Percentiles rank a stretch among this genome's conserved stretches.
Conservation (phyloP, 92 coral and sea anemone genomes). For the Palythoa caribaeorum region DNA sequence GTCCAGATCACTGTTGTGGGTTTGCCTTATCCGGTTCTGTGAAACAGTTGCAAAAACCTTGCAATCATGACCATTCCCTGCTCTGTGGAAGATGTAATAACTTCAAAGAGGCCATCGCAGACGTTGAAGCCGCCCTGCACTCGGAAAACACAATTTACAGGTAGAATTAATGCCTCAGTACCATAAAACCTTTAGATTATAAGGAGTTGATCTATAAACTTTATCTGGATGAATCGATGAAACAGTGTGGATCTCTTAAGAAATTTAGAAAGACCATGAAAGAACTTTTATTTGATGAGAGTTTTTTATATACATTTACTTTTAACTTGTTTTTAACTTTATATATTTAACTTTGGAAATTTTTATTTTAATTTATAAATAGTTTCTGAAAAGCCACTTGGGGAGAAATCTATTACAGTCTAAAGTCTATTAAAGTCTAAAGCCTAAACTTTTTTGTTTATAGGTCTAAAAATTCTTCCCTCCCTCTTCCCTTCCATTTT, state of each 20-base stretch:
- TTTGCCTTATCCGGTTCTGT: slow-evolving; percentile 35
- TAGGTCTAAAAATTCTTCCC: slow-evolving; percentile 13
- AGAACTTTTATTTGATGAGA: too few relatives aligned
- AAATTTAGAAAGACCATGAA: too few relatives aligned
- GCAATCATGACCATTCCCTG: slow-evolving; percentile 31
- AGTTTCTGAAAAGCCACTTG: too few relatives aligned
- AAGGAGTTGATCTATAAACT: slow-evolving; percentile 20
- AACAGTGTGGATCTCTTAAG: too few relatives aligned
- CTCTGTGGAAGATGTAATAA: slow-evolving; percentile 29
- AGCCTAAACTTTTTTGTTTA: not conserved
- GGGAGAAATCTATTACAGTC: too few relatives aligned
- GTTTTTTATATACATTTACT: too few relatives aligned
- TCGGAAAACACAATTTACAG: slow-evolving; percentile 15
- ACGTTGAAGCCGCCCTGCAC: slow-evolving; percentile 26
- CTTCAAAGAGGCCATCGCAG: slow-evolving; percentile 10
- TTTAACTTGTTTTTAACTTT: too few relatives aligned
- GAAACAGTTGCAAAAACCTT: slow-evolving; percentile 7
- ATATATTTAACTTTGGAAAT: too few relatives aligned
- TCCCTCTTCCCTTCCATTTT: slow-evolving; percentile 11
- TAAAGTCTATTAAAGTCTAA: too few relatives aligned
- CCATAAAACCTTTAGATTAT: slow-evolving; percentile 16
- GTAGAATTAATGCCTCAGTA: slow-evolving; percentile 27
- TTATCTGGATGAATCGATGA: not conserved
- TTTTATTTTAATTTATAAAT: too few relatives aligned
- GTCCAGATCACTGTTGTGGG: slow-evolving; percentile 49